Conservation (phyloP, 2,888 invertebrate genomes). For the Napeogenes inachia region DNA sequence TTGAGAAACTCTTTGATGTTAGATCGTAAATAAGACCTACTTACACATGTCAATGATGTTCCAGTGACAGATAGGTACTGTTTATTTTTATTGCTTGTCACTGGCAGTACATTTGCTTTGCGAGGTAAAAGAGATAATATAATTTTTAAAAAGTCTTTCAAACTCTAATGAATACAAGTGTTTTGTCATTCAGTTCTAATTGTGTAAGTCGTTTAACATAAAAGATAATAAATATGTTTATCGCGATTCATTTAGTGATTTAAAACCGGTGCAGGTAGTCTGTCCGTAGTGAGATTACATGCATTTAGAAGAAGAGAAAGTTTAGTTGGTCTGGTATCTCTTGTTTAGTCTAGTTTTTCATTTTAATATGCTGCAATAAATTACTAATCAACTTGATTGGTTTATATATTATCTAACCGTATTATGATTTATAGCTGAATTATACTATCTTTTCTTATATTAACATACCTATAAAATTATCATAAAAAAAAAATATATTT, state of each 20-base stretch:
- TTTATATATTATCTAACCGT: no score
- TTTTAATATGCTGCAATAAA: background rate
- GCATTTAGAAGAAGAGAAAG: conserved; percentile 31
- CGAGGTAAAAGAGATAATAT: background rate
- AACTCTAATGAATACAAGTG: background rate
- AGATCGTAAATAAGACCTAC: background rate
- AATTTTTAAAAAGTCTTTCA: background rate
- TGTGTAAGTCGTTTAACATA: conserved; percentile 15
- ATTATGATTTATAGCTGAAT: no score
- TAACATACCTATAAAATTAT: no score
- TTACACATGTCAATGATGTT: background rate
- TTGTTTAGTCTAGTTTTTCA: conserved; percentile 14
- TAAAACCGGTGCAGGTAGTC: conserved; percentile 30
- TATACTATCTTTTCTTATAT: no score
- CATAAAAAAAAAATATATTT: no score
- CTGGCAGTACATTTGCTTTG: no score
- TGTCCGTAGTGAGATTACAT: conserved; percentile 22
- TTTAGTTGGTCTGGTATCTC: conserved; percentile 18
- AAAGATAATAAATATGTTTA: conserved; percentile 23
- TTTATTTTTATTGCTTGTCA: no score
- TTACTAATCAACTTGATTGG: no score
- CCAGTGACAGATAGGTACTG: background rate
- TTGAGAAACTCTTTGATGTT: background rate
- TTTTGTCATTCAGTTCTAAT: background rate
- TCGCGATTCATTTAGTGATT: conserved; percentile 26